Conservation (phyloP, 2,113 vertebrate genomes). For the Piaya cayana region DNA sequence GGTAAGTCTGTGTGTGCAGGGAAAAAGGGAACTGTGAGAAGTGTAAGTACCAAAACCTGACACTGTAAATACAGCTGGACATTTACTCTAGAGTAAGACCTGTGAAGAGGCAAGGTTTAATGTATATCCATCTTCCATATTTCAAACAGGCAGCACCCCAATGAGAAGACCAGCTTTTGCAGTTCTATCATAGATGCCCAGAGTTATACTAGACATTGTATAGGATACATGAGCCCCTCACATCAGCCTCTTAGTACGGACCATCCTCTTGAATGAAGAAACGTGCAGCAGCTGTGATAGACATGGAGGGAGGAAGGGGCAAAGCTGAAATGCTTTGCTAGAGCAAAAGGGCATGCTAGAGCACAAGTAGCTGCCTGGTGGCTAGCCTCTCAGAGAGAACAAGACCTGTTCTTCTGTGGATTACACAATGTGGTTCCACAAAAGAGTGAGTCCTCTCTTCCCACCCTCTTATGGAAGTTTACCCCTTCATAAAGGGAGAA, state of each 20-base stretch:
- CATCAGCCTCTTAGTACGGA: neutral
- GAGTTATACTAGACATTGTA: neutral
- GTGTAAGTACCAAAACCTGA: neutral
- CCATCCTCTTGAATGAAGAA: neutral
- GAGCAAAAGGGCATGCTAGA: neutral
- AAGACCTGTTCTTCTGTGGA: neutral
- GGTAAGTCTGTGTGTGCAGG: neutral
- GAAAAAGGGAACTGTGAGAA: neutral
- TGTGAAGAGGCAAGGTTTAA: neutral
- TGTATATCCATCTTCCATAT: neutral
- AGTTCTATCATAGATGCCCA: neutral
- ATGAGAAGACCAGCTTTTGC: neutral
- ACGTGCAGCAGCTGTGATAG: neutral
- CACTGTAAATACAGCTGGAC: neutral
- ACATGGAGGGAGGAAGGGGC: neutral
- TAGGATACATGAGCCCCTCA: neutral
- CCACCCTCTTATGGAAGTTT: neutral
- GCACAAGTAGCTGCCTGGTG: neutral
- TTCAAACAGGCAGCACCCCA: neutral
- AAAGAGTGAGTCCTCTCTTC: neutral
- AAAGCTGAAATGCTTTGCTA: neutral
- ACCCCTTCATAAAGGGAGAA: neutral
- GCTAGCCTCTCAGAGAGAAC: neutral
- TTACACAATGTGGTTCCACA: fast-evolving
- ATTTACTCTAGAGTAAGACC: neutral